Conservation (phyloP, 2,113 vertebrate species). For the Atlantisia rogersi region DNA sequence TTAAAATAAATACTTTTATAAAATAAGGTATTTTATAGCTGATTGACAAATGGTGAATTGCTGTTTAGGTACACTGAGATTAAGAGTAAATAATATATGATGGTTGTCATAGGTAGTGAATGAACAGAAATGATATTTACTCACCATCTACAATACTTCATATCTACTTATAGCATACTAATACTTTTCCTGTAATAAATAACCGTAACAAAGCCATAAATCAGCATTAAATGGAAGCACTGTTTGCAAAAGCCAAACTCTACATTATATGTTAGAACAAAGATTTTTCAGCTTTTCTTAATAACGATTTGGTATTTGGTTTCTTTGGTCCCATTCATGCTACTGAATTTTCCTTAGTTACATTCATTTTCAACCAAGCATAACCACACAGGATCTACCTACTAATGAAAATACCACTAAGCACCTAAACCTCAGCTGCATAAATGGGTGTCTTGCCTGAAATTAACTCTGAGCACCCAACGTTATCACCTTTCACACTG, state of each 20-base stretch:
- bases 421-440: not conserved
- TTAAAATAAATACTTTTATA: too few species aligned
- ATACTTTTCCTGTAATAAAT: conserved; percentile 31
- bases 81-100: conserved; percentile 25
- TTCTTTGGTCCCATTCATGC: not conserved
- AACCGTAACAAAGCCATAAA: conserved; percentile 27
- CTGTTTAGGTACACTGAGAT: conserved; percentile 5
- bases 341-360: not conserved
- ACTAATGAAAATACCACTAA: not conserved
- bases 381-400: not conserved
- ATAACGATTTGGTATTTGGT: not conserved
- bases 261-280: not conserved
- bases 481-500: not conserved
- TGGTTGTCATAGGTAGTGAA: not conserved
- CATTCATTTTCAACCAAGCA: not conserved
- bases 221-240: conserved; percentile 23
- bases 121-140: conserved; percentile 33
- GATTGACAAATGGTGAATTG: conserved; percentile 28
- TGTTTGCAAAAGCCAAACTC: conserved; percentile 10
- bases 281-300: conserved; percentile 30
- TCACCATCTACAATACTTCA: conserved; percentile 14
- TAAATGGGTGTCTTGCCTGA: not conserved
- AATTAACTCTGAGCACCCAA: not conserved
- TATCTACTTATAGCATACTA: conserved; percentile 16
- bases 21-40: not conserved